phyloP scores from a whole-genome alignment of 2,797 vertebrate genomes.

The Sebastes diaconus region DNA sequence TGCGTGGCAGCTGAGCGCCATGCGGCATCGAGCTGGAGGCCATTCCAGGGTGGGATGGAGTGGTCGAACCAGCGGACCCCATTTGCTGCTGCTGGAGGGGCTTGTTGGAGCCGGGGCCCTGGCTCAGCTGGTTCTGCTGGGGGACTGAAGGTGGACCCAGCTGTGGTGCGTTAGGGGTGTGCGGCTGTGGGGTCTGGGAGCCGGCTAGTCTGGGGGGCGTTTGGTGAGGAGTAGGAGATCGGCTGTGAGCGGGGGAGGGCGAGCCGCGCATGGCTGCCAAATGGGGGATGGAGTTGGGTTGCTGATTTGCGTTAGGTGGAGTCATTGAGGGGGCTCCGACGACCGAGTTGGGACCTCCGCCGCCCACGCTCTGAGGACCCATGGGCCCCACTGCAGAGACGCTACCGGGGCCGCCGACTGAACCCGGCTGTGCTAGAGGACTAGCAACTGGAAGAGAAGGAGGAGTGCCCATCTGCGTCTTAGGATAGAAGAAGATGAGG shows the following conservation, averaged over 20 bases:
- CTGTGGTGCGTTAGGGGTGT: conserved; percentile 89
- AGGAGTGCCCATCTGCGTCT: conserved; percentile 92
- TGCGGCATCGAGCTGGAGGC: conserved; percentile 85
- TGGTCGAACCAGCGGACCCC: conserved; percentile 72
- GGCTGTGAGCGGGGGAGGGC: conserved; percentile 94
- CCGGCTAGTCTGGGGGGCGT: conserved; percentile 90
- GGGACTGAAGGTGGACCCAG: conserved; percentile 66
- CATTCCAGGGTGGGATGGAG: conserved; percentile 81
- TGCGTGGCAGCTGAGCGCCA: conserved; percentile 87
- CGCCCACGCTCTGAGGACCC: conserved; percentile 76
- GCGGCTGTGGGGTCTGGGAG: conserved; percentile 90
- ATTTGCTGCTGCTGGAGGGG: conserved; percentile 83
- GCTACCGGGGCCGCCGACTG: conserved; percentile 69
- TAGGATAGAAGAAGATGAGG: conserved; percentile 20
- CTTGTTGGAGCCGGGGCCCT: conserved; percentile 82
- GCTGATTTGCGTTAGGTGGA: conserved; percentile 80
- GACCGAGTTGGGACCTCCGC: conserved; percentile 59
- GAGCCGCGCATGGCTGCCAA: conserved; percentile 89
- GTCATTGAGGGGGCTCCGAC: conserved; percentile 71
- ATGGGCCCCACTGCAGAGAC: conserved; percentile 79
- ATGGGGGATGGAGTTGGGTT: conserved; percentile 87
- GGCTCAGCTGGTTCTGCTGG: conserved; percentile 80
- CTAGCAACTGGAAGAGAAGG: conserved; percentile 89
- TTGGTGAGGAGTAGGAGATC: conserved; percentile 88
- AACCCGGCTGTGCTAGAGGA: conserved; percentile 88